Evolutionary conservation across 2,113 vertebrate species (phyloP), one percentile per base, ranked within the genome.

Genomic region (Nansenia antarctica): DNA sequence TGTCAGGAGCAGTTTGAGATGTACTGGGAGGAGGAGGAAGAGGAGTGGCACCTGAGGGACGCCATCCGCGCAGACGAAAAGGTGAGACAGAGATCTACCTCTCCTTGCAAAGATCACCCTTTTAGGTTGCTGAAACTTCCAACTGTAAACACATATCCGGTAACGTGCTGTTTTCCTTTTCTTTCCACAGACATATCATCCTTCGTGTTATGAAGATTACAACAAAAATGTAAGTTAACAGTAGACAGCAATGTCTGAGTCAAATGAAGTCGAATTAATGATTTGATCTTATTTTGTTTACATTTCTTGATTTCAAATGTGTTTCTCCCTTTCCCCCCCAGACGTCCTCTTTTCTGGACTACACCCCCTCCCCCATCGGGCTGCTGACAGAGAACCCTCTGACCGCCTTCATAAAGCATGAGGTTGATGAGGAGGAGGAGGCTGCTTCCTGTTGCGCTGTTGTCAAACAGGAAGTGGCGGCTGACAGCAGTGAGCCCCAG

Each of bases 21-120:
- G 58, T 98, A 98, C 68, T 99, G 98, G 98, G 97, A 99, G 82
- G 97, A 99, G 82, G 97, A 99, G 5, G 98, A 99, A 78, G 98
- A 99, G 69, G 98, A 99, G 73, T 99, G 98, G 98, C 98, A 99
- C 74, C 90, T 99, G 67, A 99, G 96, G 87, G 94, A 99, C 77
- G 98, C 98, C 20, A 90, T 99, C 82, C 84, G 95, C 85, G 96
- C 96, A 11, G 97, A 98, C 42, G 96, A 93, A 80, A 98, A 97
- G 95, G 98, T 98, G 71, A 2, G 53, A 18, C 1, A 20, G 9
- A 27, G 0, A 1, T 22, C 12, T 11, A 31, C n/a, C n/a, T n/a
- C n/a, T n/a, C n/a, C n/a, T n/a, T n/a, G n/a, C n/a, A 24, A 14
- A 32, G 7, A 18, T 18, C 8, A 24, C n/a, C 3, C 39, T 11